phyloP scores from a whole-genome alignment of 2,797 vertebrate species.

The Triplophysa yarkandensis region DNA sequence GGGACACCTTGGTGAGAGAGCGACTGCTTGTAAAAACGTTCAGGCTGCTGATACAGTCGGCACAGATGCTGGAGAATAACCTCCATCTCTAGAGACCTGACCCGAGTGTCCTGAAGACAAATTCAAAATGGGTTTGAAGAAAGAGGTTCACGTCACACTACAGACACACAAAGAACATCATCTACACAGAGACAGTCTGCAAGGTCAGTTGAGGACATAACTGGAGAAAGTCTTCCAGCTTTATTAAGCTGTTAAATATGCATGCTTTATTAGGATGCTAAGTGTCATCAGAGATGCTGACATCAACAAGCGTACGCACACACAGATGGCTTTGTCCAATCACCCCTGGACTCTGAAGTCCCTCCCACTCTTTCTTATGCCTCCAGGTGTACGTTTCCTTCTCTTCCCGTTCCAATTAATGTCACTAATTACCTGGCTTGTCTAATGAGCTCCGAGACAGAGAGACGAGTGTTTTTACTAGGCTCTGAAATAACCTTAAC shows the following conservation, averaged over 20 bases:
- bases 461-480: slow-evolving; percentile 33
- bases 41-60: neutral
- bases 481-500: slow-evolving; percentile 46
- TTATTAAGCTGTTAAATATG: slow-evolving; percentile 7
- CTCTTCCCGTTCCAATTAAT: slow-evolving; percentile 53
- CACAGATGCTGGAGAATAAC: slow-evolving; percentile 23
- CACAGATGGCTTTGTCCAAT: slow-evolving; percentile 36
- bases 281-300: slow-evolving; percentile 19
- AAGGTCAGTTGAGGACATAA: slow-evolving; percentile 7
- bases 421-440: slow-evolving; percentile 51
- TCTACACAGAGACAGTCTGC: neutral
- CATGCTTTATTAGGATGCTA: slow-evolving; percentile 23
- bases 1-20: slow-evolving; percentile 1
- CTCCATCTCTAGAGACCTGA: slow-evolving; percentile 25
- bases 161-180: neutral
- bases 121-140: neutral
- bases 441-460: slow-evolving; percentile 40
- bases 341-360: slow-evolving; percentile 27
- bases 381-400: slow-evolving; percentile 47
- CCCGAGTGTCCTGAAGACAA: neutral
- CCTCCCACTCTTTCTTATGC: slow-evolving; percentile 28
- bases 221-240: neutral
- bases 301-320: slow-evolving; percentile 26
- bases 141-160: neutral
- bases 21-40: slow-evolving; percentile 1